Evolutionary conservation across 2,888 invertebrate genomes (phyloP).

Genomic region (Chrysotoxum bicinctum): DNA sequence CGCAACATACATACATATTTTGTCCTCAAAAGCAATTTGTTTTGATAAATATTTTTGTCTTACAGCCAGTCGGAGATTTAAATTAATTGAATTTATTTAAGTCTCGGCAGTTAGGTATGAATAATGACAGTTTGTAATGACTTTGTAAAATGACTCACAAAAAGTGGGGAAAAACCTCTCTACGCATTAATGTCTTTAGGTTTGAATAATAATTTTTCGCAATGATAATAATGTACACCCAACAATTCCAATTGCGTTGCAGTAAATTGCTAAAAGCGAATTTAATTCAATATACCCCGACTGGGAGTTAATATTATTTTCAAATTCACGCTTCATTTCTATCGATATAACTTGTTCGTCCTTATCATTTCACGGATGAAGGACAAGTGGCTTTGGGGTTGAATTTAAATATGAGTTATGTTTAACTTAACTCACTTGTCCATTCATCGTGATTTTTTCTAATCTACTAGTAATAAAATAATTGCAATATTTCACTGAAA

Average conservation of each 20-base stretch:
- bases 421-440: too few relatives aligned
- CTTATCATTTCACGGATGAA: not conserved
- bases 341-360: not conserved
- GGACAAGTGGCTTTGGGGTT: not conserved
- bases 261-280: not conserved
- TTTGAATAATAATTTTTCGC: not conserved
- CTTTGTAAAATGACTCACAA: not conserved
- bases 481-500: too few relatives aligned
- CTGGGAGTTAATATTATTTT: not conserved
- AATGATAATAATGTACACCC: not conserved
- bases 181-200: not conserved
- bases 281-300: not conserved
- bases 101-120: not conserved
- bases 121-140: constrained; percentile 1
- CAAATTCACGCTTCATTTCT: not conserved
- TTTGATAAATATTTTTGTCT: constrained; percentile 2
- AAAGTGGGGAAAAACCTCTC: not conserved
- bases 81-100: constrained; percentile 14
- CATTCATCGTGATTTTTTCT: too few relatives aligned
- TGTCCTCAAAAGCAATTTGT: not conserved
- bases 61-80: not conserved
- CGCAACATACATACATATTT: constrained; percentile 9
- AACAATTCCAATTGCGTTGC: not conserved
- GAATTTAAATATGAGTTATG: not conserved
- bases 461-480: too few relatives aligned